Conservation (phyloP, 2,888 invertebrate species). For the Lepidochrysops patricia region DNA sequence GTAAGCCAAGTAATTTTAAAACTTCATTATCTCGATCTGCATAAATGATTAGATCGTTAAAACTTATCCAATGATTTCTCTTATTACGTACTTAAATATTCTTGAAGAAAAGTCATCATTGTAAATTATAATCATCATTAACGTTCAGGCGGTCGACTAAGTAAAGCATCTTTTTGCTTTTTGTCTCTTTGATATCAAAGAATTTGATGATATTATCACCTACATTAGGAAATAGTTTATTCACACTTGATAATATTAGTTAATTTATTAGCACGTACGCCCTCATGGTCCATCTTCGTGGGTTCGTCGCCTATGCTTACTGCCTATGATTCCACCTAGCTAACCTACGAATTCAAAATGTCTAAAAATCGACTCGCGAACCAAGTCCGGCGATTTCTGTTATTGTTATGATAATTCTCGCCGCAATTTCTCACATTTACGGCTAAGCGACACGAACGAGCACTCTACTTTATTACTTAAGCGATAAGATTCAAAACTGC, state of each 20-base stretch:
- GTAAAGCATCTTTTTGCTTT: too few species aligned
- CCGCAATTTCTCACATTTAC: background rate
- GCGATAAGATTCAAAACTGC: background rate
- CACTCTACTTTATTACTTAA: background rate
- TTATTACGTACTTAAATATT: background rate
- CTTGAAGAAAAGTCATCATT: background rate
- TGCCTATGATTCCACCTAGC: too few species aligned
- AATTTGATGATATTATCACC: too few species aligned
- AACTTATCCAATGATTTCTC: background rate
- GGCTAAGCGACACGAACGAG: background rate
- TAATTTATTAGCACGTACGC: too few species aligned
- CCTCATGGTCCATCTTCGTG: too few species aligned
- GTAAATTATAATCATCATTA: background rate
- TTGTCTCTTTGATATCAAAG: too few species aligned
- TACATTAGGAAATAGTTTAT: too few species aligned
- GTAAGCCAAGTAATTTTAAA: background rate
- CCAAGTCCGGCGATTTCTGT: background rate
- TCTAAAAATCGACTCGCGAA: background rate
- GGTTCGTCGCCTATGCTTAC: too few species aligned
- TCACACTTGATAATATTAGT: too few species aligned
- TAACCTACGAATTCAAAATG: background rate
- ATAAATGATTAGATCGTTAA: constrained; percentile 2
- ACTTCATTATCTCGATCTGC: background rate
- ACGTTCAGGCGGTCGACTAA: too few species aligned
- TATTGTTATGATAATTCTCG: constrained; percentile 1